Percentiles rank a stretch among this genome's conserved stretches.
phyloP scores from a whole-genome alignment of 2,888 invertebrate genomes.

The Yponomeuta malinellus region DNA sequence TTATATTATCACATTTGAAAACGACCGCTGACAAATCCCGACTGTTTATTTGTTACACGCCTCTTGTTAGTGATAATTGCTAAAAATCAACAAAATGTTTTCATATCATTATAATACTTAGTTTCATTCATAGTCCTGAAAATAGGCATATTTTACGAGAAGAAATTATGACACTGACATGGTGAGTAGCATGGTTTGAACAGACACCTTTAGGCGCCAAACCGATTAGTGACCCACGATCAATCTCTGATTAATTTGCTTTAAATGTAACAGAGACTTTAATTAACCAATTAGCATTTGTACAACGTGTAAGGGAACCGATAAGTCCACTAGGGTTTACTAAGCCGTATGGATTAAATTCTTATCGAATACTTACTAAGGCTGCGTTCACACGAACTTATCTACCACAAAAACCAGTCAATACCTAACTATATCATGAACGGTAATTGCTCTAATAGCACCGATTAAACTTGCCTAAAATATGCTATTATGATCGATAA shows the following conservation, averaged over 20 bases:
- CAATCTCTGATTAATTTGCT: conserved; percentile 50
- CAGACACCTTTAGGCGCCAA: conserved; percentile 36
- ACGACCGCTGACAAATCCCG: too few relatives aligned
- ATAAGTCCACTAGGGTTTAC: background rate
- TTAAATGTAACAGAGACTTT: conserved; percentile 30
- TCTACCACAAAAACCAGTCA: background rate
- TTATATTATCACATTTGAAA: too few relatives aligned
- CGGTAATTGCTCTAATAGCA: background rate
- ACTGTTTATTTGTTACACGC: too few relatives aligned
- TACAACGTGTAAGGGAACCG: conserved; percentile 24
- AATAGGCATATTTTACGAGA: too few relatives aligned
- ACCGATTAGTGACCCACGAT: conserved; percentile 39
- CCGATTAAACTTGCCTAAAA: background rate
- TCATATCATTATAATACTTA: too few relatives aligned
- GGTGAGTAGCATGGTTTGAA: conserved; percentile 18
- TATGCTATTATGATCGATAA: conserved; percentile 16
- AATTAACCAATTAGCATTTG: conserved; percentile 56
- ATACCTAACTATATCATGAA: background rate
- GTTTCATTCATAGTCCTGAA: too few relatives aligned
- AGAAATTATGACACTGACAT: too few relatives aligned
- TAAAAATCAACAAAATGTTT: too few relatives aligned
- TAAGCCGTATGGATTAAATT: too few relatives aligned
- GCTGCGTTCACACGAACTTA: too few relatives aligned
- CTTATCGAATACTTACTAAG: too few relatives aligned
- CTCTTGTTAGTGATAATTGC: too few relatives aligned